Base-by-base conservation (phyloP, 2,888 invertebrate genomes). In the Nemoura dubitans region DNA sequence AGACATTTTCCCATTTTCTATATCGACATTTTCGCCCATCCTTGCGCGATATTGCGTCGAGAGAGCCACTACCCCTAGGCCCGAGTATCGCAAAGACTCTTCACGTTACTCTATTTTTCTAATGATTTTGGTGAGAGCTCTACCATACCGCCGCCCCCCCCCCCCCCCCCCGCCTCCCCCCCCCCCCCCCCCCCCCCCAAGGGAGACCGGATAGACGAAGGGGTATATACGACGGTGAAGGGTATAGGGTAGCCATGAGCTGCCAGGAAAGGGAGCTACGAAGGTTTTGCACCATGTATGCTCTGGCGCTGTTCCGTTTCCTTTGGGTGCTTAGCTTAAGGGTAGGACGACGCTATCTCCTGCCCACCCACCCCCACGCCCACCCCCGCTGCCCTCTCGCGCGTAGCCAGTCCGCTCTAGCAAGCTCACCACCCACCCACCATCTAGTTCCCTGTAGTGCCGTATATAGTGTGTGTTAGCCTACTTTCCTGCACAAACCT, bases 51-150 rank as follows among this genome's bases (percentile, higher is more conserved):
- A 27, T 28, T 28, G 14, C 42, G 14, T 21, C 3, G 5, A 36
- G 36, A 36, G 10, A 16, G 14, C 21, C 81, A 16, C 81, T 36
- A 83, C 28, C 25, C 21, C 27, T 27, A 85, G 36, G 5, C 2
- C 27, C 43, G 10, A 3, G 36, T 29, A 29, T 84, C 27, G 42
- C 36, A 3, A 6, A 42, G 21, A 36, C 14, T 16, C 30, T 10
- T 36, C 27, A 2, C 14, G 30, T 84, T 42, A 36, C 42, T 36
- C 27, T 84, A 36, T 84, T 27, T 85, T 25, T 28, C 43, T 28
- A 27, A 76, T 80, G 29, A 78, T 36, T 76, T 83, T 21, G 80
- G 84, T 77, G 76, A 80, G 82, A 81, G 36, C 81, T 76, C 85
- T 81, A 84, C 36, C 36, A 36, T 36, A 10, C 36, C 36, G 36